A percentile compares a stretch with the other conserved stretches of the same genome.
These are phyloP conservation scores for Pitta sordida DNA, from an alignment of 2,113 vertebrate species.

Conservation along the genomic window DNA sequence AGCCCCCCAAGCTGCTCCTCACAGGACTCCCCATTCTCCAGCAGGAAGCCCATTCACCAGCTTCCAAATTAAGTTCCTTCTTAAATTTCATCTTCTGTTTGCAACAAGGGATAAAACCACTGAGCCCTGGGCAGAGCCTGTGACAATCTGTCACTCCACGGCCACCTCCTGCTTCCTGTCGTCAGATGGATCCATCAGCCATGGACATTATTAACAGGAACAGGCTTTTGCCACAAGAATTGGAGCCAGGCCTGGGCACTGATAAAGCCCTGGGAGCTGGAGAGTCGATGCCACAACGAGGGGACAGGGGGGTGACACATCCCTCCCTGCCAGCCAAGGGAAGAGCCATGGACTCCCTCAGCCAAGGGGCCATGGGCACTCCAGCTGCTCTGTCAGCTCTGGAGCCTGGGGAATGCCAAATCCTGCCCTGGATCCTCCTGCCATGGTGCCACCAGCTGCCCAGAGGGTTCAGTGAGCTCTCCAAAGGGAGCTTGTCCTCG, in stretches of 20 bases:
- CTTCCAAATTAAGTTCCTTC: not conserved
- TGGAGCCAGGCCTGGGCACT: not conserved
- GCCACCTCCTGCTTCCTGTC: not conserved
- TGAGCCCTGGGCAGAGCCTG: accelerated
- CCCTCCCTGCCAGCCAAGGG: not conserved
- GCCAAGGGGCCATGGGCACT: not conserved
- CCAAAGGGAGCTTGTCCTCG: accelerated
- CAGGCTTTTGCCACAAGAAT: not conserved
- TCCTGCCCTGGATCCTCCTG: not conserved
- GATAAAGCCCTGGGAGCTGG: not conserved
- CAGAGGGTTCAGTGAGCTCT: not conserved
- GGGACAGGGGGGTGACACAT: not conserved
- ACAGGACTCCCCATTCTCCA: not conserved
- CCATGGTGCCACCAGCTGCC: not conserved
- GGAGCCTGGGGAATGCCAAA: not conserved
- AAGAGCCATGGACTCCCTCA: not conserved
- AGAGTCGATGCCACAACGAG: accelerated
- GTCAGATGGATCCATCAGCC: not conserved
- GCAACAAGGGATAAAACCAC: not conserved
- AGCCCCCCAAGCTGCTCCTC: too few species aligned
- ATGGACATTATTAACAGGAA: not conserved
- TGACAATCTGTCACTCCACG: not conserved
- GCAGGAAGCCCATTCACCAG: not conserved
- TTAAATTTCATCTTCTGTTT: not conserved
- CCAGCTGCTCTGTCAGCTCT: accelerated